Conservation (phyloP, 2,888 invertebrate genomes). For the Lysandra coridon region DNA sequence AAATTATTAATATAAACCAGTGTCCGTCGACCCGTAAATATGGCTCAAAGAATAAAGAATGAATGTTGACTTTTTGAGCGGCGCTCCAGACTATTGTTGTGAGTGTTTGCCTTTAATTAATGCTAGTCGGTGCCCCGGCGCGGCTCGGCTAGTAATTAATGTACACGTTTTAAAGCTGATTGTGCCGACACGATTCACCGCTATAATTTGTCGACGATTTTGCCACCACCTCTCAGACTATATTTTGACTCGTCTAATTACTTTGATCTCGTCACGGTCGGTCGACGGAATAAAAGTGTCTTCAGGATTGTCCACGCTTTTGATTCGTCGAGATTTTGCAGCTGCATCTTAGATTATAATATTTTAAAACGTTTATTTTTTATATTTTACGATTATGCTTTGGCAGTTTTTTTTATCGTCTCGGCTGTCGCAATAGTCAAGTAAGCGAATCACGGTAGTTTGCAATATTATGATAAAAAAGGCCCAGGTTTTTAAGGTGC, state of each 20-base stretch:
- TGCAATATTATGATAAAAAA: too few relatives aligned
- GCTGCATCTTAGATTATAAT: slow-evolving; percentile 2
- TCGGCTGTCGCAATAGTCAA: too few relatives aligned
- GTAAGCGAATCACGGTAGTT: too few relatives aligned
- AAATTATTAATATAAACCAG: background rate
- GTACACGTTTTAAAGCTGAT: slow-evolving; percentile 39
- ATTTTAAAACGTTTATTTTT: background rate
- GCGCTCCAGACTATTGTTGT: slow-evolving; percentile 35
- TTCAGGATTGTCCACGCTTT: background rate
- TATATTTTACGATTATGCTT: too few relatives aligned
- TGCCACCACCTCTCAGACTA: slow-evolving; percentile 14
- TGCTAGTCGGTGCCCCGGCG: slow-evolving; percentile 39
- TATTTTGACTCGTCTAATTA: slow-evolving; percentile 2
- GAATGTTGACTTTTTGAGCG: slow-evolving; percentile 35
- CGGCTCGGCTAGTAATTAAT: slow-evolving; percentile 42
- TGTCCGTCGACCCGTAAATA: slow-evolving; percentile 20
- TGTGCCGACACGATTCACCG: slow-evolving; percentile 35
- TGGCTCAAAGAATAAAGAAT: slow-evolving; percentile 34
- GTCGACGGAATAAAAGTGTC: background rate
- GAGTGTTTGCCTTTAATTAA: slow-evolving; percentile 45
- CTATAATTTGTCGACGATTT: slow-evolving; percentile 26
- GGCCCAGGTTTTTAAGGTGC: background rate
- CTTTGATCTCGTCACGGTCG: background rate
- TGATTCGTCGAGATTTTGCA: slow-evolving; percentile 8
- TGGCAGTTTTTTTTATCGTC: too few relatives aligned